Evolutionary conservation across 2,888 invertebrate species (phyloP), one percentile per base, ranked within the genome.

Genomic region (Ferrisia virgata): DNA sequence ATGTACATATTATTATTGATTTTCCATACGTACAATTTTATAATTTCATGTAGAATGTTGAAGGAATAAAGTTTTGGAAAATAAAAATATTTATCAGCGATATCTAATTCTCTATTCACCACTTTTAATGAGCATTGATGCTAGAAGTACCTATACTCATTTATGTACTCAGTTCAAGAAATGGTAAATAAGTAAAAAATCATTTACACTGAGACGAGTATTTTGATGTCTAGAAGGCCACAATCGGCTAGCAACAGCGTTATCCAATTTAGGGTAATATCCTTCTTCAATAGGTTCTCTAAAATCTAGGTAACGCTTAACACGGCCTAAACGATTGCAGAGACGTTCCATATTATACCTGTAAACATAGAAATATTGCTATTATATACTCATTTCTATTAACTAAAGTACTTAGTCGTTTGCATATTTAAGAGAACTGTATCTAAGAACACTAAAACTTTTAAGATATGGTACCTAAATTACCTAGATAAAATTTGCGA

Each of bases 221-320:
- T 87, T 87, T 13, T 86, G 85, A n/a, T 86, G 86, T 33, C 95
- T 91, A 0, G 94, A 91, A 0, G 95, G 94, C 93, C 94, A 95
- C 1, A 93, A 90, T 0, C 94, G 90, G 87, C 93, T 93, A 31
- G 95, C 92, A 4, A 95, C 93, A 86, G 93, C 89, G 1, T 94
- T 94, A 89, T 95, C 94, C 88, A 96, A 89, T 89, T 95, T 96
- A 5, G 95, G 94, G 90, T 95, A 96, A 89, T 96, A 96, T 0
- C 92, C 95, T 88, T 95, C 95, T 0, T 89, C 88, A 86, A 96
- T 93, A 15, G 94, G 92, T 2, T 91, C 91, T 0, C 92, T 90
- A 89, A 93, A 91, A 88, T 94, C 91, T 86, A 91, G 91, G 86
- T 91, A 91, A 0, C 93, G 91, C 33, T 89, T 89, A 1, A 93